These are phyloP conservation scores for Podiceps cristatus DNA, from an alignment of 2,113 vertebrate genomes.

Conservation along the genomic window DNA sequence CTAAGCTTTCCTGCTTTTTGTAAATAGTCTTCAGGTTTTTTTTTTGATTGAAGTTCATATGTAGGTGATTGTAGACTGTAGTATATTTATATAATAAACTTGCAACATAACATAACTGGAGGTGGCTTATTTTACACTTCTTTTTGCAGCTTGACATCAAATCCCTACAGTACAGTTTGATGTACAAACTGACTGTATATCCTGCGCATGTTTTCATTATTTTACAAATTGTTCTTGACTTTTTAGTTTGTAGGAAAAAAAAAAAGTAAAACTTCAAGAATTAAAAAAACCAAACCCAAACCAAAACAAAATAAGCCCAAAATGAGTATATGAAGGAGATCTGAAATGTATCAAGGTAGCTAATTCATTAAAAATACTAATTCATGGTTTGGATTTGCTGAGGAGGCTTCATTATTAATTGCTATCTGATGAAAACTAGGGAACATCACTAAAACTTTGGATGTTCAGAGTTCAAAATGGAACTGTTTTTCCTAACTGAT, in stretches of 20 bases:
- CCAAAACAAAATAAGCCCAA: too few species aligned
- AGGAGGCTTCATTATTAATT: neutral
- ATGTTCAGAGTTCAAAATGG: neutral
- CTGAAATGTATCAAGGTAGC: neutral
- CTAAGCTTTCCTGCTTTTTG: neutral
- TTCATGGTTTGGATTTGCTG: neutral
- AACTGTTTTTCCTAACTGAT: neutral
- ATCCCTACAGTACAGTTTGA: neutral
- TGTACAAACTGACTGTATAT: neutral
- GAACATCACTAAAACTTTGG: neutral
- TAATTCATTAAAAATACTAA: neutral
- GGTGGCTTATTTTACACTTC: neutral
- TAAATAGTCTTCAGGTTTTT: neutral
- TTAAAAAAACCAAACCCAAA: neutral
- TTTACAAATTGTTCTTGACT: neutral
- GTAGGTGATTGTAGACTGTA: neutral
- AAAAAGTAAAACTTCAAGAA: neutral
- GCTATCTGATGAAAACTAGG: neutral
- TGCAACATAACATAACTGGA: neutral
- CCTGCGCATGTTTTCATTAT: neutral
- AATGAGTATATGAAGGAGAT: neutral
- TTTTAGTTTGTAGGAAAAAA: neutral
- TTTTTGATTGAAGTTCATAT: neutral
- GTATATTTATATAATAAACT: neutral
- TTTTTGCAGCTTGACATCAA: neutral